Evolutionary conservation across 2,113 vertebrate species (phyloP), one percentile per base, ranked within the genome.

Genomic region (Alces alces): DNA sequence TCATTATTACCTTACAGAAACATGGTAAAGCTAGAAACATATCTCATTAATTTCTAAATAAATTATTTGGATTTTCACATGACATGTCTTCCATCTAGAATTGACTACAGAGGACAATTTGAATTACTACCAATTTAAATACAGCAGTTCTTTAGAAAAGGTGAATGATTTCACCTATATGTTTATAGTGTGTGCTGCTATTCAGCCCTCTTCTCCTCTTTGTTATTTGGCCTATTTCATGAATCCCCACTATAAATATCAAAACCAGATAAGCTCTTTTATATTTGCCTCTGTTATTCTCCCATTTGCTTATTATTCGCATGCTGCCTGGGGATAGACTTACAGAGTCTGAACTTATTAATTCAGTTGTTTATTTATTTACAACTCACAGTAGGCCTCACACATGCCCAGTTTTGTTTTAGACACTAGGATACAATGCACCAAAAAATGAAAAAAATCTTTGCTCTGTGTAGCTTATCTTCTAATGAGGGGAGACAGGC

Each of bases 31-130:
- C 64, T 73, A 43, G 79, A 96, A 92, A 86, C 28, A 50, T 23
- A 89, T 76, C 45, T 91, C 45, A 64, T 88, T 93, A 93, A 91
- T 96, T 93, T 96, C 66, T 79, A 50, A 66, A 47, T 84, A 93
- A 92, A 52, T 55, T 86, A 64, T 66, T 97, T 80, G 9, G 1
- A 50, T 76, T 96, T 96, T 96, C 73, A 97, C 9, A 39, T 60
- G 61, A 73, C 36, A 76, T 94, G 33, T 86, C 70, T 89, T 15
- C 60, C 73, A 87, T 76, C 86, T 61, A 95, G 76, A 83, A 94
- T 83, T 58, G 25, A 86, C 55, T 66, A 54, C 43, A 94, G 78
- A 52, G 27, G 55, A 86, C 39, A 94, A 36, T 58, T 78, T 93
- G 28, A 86, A 95, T 92, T 70, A 43, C 58, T 89, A 43, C 28